Percentiles rank a stretch among this genome's conserved stretches.
phyloP scores from a whole-genome alignment of 2,113 vertebrate species.

The Pandion haliaetus region DNA sequence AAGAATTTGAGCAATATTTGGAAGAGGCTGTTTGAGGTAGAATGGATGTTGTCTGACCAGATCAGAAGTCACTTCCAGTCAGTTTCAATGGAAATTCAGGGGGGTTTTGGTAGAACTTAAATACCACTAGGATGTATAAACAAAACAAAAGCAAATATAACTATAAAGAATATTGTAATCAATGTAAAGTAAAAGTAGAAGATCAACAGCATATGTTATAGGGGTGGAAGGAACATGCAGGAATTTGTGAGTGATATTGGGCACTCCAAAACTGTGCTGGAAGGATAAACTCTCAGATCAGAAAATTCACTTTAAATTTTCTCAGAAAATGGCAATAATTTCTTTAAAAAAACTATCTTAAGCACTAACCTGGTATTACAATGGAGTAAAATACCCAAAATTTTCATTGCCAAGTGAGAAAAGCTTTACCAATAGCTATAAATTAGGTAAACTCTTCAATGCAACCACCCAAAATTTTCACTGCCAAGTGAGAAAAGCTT shows the following conservation, averaged over 20 bases:
- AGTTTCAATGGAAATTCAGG: background rate
- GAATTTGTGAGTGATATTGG: background rate
- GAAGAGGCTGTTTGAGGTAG: background rate
- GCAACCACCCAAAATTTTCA: background rate
- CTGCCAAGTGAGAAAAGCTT: background rate
- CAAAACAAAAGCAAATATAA: background rate
- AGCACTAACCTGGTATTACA: background rate
- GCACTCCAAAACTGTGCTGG: background rate
- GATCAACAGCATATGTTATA: background rate
- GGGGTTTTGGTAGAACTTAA: background rate
- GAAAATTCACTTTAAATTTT: background rate
- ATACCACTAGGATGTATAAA: background rate
- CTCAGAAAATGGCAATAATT: background rate
- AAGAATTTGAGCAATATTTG: background rate
- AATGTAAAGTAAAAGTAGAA: background rate
- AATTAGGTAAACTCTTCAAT: background rate
- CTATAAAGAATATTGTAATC: background rate
- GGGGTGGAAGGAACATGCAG: background rate
- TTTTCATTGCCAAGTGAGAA: background rate
- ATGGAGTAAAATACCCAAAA: background rate
- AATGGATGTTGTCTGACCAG: background rate
- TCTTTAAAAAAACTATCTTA: background rate
- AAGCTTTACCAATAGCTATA: background rate
- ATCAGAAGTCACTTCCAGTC: background rate
- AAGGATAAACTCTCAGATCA: background rate